Base-by-base conservation (phyloP, 2,797 vertebrate genomes). In the Helarctos malayanus region DNA sequence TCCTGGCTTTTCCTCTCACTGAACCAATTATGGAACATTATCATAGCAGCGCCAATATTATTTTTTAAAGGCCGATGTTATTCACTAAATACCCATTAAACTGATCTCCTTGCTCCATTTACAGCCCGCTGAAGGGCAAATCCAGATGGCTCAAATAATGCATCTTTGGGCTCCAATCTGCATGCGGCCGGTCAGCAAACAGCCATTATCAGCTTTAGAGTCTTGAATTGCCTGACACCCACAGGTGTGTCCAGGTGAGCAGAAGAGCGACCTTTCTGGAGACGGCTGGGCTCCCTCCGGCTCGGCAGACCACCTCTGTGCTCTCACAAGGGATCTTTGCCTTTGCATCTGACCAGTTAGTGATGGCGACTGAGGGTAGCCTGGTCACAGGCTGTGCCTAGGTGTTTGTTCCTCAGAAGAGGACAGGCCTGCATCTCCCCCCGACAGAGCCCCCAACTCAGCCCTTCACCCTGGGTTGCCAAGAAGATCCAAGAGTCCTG, bases 71-170 rank as follows among this genome's bases (percentile, higher is more conserved):
- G 97, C 94, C 71, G 63, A 69, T 95, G 94, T 80, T 96, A 76
- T 65, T 96, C 95, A 92, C 96, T 95, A 95, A 97, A 97, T 61
- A 94, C 76, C 93, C 96, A 97, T 96, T 97, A 95, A 81, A 57
- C 57, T 87, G 11, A 52, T 85, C 95, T 97, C 95, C 65, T 12
- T 47, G 92, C 63, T 94, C 78, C 35, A 35, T 75, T 86, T 94
- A 95, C 59, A 92, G 89, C 11, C 15, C 41, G 92, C 87, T 79
- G 14, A 80, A 92, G 84, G 95, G 92, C 91, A 92, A 71, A 90
- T 79, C 91, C 97, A 96, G 97, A 96, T 93, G 97, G 95, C 47
- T 45, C 83, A 68, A 52, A 96, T 21, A 73, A 69, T 68, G 69
- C 59, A 21, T 21, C 80, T 81, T 87, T 27, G 29, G 87, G 49